Conservation (phyloP, 2,797 vertebrate species). For the Triplophysa yarkandensis region DNA sequence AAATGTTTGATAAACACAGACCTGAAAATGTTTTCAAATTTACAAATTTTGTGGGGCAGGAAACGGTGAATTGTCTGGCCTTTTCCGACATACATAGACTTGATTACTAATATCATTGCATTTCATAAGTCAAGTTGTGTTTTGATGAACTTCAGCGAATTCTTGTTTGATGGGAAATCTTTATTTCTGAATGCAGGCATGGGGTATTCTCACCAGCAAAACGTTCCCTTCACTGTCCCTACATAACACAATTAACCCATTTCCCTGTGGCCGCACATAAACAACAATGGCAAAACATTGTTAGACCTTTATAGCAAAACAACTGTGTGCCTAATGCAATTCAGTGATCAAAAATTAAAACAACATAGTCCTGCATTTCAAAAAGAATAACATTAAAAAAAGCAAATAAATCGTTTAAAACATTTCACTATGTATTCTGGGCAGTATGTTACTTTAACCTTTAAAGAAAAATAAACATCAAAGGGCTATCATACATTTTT, state of each 20-base stretch:
- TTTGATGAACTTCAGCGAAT: no score
- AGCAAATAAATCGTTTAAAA: neutral
- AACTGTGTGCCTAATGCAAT: constrained; percentile 2
- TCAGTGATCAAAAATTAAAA: constrained; percentile 16
- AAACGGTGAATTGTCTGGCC: no score
- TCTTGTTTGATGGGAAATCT: constrained; percentile 32
- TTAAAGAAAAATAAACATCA: neutral
- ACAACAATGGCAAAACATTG: constrained; percentile 27
- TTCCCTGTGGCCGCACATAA: constrained; percentile 27
- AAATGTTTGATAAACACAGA: no score
- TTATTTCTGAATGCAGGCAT: constrained; percentile 66
- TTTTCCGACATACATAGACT: no score
- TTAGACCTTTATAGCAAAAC: constrained; percentile 13
- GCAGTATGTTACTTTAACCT: neutral
- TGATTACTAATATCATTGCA: no score
- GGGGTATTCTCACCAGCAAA: constrained; percentile 55
- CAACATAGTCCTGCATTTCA: neutral
- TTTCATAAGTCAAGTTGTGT: no score
- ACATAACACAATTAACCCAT: constrained; percentile 47
- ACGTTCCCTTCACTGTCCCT: constrained; percentile 33
- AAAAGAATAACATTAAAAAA: neutral
- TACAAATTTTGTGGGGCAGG: no score
- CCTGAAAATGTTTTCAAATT: no score
- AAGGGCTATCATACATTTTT: neutral
- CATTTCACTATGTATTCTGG: constrained; percentile 7